A percentile compares a stretch with the other conserved stretches of the same genome.
Conservation (phyloP, 37 sponge, comb jelly and placozoan species). For the Oscarella lobularis region DNA sequence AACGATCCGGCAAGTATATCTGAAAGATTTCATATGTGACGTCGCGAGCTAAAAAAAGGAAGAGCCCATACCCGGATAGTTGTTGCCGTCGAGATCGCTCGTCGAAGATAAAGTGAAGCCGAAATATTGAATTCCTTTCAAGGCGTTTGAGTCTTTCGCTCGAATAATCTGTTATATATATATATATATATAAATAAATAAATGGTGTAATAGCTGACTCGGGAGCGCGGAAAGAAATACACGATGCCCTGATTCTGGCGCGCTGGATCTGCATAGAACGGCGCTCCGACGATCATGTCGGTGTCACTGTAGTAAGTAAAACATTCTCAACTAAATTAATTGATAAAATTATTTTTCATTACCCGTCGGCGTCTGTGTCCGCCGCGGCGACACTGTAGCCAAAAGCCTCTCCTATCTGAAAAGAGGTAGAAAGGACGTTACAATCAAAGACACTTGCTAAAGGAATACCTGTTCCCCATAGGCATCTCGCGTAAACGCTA, state of each 20-base stretch:
- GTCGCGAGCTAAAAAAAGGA: background rate
- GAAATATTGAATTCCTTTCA: too few relatives aligned
- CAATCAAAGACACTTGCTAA: too few relatives aligned
- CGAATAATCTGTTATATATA: too few relatives aligned
- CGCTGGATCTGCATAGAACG: background rate
- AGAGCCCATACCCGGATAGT: background rate
- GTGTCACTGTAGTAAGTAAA: background rate
- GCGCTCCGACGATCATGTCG: background rate
- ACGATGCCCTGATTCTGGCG: too few relatives aligned
- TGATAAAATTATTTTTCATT: background rate
- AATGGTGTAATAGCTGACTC: too few relatives aligned
- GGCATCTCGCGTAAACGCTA: too few relatives aligned
- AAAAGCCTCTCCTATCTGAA: too few relatives aligned
- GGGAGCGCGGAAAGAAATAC: too few relatives aligned
- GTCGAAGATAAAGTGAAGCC: background rate
- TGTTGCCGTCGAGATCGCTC: background rate
- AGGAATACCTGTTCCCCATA: too few relatives aligned
- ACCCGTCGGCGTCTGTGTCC: background rate
- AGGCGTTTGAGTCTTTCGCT: too few relatives aligned
- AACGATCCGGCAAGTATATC: background rate
- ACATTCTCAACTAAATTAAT: background rate
- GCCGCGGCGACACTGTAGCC: background rate
- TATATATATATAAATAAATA: too few relatives aligned
- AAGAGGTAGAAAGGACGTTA: too few relatives aligned
- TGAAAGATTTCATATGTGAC: background rate